phyloP scores from a whole-genome alignment of 2,797 vertebrate species.

The Craterocephalus amniculus region DNA sequence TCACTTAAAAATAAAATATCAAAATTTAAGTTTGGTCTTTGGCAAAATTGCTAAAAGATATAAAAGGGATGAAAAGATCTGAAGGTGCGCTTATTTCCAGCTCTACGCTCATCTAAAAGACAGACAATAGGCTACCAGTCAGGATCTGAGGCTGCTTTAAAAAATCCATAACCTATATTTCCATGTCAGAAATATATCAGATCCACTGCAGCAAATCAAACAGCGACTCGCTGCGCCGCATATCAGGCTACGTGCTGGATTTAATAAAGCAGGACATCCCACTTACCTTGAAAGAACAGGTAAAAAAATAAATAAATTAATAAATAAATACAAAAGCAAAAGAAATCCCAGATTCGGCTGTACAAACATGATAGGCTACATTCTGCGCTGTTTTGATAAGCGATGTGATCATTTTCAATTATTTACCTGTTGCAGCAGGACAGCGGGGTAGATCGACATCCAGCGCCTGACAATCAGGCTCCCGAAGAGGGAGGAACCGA shows the following conservation, averaged over 20 bases:
- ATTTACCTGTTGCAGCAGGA: slow-evolving; percentile 76
- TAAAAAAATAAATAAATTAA: not conserved
- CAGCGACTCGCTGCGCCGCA: slow-evolving; percentile 9
- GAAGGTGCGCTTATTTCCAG: not conserved
- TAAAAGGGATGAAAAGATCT: not conserved
- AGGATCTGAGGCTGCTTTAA: slow-evolving; percentile 13
- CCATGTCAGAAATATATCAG: not conserved
- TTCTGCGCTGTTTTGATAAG: not conserved
- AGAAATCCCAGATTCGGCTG: not conserved
- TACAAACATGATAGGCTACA: not conserved
- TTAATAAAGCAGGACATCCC: slow-evolving; percentile 31
- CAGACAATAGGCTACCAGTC: slow-evolving; percentile 40
- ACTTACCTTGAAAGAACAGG: slow-evolving; percentile 35
- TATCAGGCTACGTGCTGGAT: slow-evolving; percentile 10
- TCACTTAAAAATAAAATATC: not conserved
- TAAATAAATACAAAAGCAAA: not conserved
- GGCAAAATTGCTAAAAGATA: not conserved
- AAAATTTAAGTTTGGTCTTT: not conserved
- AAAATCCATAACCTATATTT: slow-evolving; percentile 1
- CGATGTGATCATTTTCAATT: not conserved
- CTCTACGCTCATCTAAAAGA: slow-evolving; percentile 18
- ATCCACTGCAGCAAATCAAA: slow-evolving; percentile 17
- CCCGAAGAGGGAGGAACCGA: slow-evolving; percentile 57
- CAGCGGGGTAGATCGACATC: slow-evolving; percentile 44
- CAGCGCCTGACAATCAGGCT: slow-evolving; percentile 39